Conservation (phyloP, 2,113 vertebrate species). For the Salvelinus sp. region DNA sequence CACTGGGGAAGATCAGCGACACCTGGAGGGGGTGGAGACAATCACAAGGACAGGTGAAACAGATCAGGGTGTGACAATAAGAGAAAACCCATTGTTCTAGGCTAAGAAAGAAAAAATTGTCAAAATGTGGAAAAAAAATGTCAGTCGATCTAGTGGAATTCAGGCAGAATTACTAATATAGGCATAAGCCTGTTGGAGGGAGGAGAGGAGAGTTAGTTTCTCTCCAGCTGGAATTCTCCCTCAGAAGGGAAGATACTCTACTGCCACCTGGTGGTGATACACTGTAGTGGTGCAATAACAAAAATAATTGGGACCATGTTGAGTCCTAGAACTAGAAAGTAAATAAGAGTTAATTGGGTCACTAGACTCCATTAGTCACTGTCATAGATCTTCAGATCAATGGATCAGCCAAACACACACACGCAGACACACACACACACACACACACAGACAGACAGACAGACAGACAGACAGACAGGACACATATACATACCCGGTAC, state of each 20-base stretch:
- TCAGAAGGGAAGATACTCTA: neutral
- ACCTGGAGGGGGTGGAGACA: no score
- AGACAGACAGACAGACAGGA: no score
- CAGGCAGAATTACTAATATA: neutral
- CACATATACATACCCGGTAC: no score
- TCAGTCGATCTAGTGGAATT: neutral
- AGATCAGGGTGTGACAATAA: neutral
- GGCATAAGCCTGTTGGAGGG: neutral
- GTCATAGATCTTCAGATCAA: constrained; percentile 11
- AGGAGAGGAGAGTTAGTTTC: neutral
- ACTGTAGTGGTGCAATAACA: neutral
- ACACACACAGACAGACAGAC: no score
- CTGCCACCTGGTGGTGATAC: constrained; percentile 17
- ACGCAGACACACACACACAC: no score
- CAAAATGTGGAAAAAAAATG: neutral
- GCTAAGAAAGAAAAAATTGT: neutral
- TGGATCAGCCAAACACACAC: constrained; percentile 7
- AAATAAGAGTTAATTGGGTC: constrained; percentile 18
- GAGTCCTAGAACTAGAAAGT: constrained; percentile 12
- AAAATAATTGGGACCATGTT: constrained; percentile 6
- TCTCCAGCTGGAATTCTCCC: neutral
- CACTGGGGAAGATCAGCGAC: no score
- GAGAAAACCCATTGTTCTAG: neutral
- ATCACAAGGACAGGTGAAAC: no score
- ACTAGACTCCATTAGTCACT: constrained; percentile 11